Percentiles rank a stretch among this genome's conserved stretches.
phyloP scores from a whole-genome alignment of 1,140 invertebrate species.

The Philopotamus ludificatus region DNA sequence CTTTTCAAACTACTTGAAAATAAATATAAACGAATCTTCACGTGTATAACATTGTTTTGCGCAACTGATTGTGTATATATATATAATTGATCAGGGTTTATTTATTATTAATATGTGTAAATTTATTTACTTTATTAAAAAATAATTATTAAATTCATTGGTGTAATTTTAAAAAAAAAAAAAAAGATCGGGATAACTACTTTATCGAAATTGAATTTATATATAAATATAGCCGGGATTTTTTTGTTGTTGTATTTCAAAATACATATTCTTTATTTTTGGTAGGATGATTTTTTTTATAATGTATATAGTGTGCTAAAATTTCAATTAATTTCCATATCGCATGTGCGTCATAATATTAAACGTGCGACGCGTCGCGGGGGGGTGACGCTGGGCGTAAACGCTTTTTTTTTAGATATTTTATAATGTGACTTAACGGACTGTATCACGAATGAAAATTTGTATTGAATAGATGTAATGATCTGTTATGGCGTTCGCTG shows the following conservation, averaged over 20 bases:
- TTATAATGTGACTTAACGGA: not conserved
- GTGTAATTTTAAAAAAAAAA: not conserved
- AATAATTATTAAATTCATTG: not conserved
- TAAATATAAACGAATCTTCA: not conserved
- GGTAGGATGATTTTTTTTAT: not conserved
- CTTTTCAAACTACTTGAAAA: not conserved
- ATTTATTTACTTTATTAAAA: not conserved
- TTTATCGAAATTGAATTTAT: not conserved
- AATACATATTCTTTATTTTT: not conserved
- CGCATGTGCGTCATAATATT: too few relatives aligned
- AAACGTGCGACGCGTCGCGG: too few relatives aligned
- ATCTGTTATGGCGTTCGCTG: not conserved
- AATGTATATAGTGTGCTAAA: too few relatives aligned
- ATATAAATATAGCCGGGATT: not conserved
- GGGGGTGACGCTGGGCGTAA: too few relatives aligned
- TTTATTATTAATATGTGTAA: constrained; percentile 18
- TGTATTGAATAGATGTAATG: not conserved
- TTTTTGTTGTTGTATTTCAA: not conserved
- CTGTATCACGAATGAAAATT: not conserved
- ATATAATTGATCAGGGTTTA: constrained; percentile 24
- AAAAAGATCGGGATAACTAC: too few relatives aligned
- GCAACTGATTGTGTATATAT: constrained; percentile 3
- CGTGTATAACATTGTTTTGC: not conserved
- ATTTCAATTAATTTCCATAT: too few relatives aligned
- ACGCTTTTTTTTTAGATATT: not conserved